phyloP scores from a whole-genome alignment of 30 jellyfish, hydroid and myxozoan species.

The Hydractinia symbiolongicarpus region DNA sequence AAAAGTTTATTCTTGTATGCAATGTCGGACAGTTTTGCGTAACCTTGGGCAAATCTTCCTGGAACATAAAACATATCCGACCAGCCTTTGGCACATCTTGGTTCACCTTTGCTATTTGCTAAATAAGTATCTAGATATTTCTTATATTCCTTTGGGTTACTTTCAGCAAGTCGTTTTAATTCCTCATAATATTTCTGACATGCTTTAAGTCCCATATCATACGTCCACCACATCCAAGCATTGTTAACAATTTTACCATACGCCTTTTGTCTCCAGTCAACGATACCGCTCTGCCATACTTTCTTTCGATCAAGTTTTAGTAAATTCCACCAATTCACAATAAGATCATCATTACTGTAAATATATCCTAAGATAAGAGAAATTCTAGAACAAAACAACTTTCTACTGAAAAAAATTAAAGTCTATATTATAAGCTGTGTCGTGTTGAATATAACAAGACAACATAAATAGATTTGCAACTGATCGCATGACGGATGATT shows the following conservation, averaged over 20 bases:
- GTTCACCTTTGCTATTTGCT: conserved; percentile 53
- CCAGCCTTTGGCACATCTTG: conserved; percentile 83
- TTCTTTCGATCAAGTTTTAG: conserved; percentile 36
- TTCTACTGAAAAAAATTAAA: not conserved
- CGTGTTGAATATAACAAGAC: no score
- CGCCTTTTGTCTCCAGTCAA: conserved; percentile 51
- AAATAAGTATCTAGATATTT: conserved; percentile 17
- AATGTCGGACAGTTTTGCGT: conserved; percentile 49
- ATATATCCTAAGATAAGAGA: conserved; percentile 26
- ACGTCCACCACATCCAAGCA: conserved; percentile 64
- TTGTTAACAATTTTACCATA: conserved; percentile 16
- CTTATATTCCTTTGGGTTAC: conserved; percentile 32
- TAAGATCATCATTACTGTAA: conserved; percentile 73
- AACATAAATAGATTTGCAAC: no score
- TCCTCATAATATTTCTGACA: conserved; percentile 40
- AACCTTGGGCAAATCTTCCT: conserved; percentile 47
- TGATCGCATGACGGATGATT: no score
- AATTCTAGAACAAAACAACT: not conserved
- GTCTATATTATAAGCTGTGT: no score
- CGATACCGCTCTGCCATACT: conserved; percentile 74
- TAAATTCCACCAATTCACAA: conserved; percentile 86
- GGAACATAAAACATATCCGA: conserved; percentile 81
- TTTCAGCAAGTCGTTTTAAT: conserved; percentile 15
- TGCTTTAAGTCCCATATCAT: conserved; percentile 44
- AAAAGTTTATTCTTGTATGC: conserved; percentile 50